A percentile compares a stretch with the other conserved stretches of the same genome.
Evolutionary conservation across 2,888 invertebrate genomes (phyloP).

Genomic region (Coelinius sp.): DNA sequence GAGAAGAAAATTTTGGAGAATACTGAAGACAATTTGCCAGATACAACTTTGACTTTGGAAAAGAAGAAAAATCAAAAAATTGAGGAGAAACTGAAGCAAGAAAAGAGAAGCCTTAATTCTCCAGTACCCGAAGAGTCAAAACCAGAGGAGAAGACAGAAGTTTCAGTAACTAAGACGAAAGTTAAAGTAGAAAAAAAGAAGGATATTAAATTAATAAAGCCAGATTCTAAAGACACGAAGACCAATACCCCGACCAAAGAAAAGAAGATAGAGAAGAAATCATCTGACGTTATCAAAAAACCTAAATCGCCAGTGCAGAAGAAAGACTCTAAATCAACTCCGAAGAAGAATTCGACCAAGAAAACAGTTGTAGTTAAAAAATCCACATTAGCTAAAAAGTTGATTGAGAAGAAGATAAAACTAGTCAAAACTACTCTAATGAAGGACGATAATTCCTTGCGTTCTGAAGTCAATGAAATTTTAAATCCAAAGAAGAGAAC

Average conservation of each 20-base stretch:
- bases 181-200: slow-evolving; percentile 63
- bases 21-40: slow-evolving; percentile 34
- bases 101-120: background rate
- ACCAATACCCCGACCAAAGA: slow-evolving; percentile 57
- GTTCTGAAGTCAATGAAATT: slow-evolving; percentile 34
- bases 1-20: slow-evolving; percentile 33
- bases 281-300: slow-evolving; percentile 54
- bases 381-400: slow-evolving; percentile 61
- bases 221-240: slow-evolving; percentile 61
- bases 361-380: slow-evolving; percentile 56
- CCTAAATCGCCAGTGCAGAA: slow-evolving; percentile 41
- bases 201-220: slow-evolving; percentile 57
- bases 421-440: slow-evolving; percentile 60
- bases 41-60: slow-evolving; percentile 36
- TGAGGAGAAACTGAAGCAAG: slow-evolving; percentile 17
- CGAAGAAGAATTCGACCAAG: slow-evolving; percentile 37
- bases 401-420: slow-evolving; percentile 65
- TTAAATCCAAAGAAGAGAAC: slow-evolving; percentile 58
- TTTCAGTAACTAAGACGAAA: slow-evolving; percentile 58
- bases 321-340: slow-evolving; percentile 51
- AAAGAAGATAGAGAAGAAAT: slow-evolving; percentile 63
- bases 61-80: slow-evolving; percentile 51
- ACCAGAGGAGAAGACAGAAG: slow-evolving; percentile 56
- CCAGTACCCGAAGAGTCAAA: slow-evolving; percentile 51
- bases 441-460: slow-evolving; percentile 48